phyloP scores from a whole-genome alignment of 1,140 invertebrate species.

The Adoxophyes honmai region DNA sequence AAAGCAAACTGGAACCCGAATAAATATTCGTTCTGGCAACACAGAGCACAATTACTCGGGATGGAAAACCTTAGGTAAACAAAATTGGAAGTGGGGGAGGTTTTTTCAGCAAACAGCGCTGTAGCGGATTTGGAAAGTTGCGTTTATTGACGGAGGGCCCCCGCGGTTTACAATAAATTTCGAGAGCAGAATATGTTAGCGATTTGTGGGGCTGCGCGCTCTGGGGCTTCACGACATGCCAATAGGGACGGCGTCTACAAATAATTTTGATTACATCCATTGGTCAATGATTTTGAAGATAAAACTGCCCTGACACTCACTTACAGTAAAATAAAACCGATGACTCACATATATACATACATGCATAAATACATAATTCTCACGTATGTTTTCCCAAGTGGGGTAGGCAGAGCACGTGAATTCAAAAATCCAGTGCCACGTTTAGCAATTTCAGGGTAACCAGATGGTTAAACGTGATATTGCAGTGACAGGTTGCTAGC shows the following conservation, averaged over 20 bases:
- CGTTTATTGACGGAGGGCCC: slow-evolving; percentile 63
- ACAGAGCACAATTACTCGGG: slow-evolving; percentile 68
- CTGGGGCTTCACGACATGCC: slow-evolving; percentile 33
- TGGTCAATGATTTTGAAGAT: no score
- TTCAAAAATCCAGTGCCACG: no score
- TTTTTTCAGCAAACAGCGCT: slow-evolving; percentile 57
- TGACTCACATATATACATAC: no score
- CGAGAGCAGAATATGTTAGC: slow-evolving; percentile 72
- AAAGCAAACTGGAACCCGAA: slow-evolving; percentile 65
- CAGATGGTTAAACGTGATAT: no score
- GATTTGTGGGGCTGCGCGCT: slow-evolving; percentile 53
- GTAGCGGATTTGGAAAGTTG: slow-evolving; percentile 71
- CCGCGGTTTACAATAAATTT: slow-evolving; percentile 72
- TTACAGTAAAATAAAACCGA: no score
- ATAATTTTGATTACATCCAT: no score
- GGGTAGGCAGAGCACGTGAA: no score
- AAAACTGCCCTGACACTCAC: no score
- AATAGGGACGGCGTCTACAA: slow-evolving; percentile 41
- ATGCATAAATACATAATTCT: no score
- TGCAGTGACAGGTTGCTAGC: no score
- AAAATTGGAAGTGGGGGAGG: slow-evolving; percentile 58
- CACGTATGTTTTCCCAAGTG: no score
- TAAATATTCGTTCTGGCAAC: slow-evolving; percentile 74
- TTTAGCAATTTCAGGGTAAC: no score
- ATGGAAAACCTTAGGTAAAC: slow-evolving; percentile 74